Evolutionary conservation across 2,113 vertebrate genomes (phyloP).

Genomic region (Charina bottae): DNA sequence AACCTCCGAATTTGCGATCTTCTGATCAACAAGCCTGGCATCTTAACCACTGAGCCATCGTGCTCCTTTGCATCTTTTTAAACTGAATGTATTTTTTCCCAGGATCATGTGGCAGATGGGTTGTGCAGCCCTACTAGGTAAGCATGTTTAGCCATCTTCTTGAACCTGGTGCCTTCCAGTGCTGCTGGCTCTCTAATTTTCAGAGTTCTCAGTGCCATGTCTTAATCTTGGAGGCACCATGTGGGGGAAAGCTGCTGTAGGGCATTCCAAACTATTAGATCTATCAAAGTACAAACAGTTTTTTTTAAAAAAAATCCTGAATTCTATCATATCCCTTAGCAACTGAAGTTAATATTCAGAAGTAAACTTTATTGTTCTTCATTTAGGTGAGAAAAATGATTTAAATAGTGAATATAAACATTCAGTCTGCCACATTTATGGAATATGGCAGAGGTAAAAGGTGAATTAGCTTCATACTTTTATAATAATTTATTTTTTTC

Average conservation of each 20-base stretch:
- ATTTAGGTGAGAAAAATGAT: constrained; percentile 24
- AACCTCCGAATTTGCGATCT: too few species aligned
- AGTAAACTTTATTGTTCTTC: constrained; percentile 12
- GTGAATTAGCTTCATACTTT: background rate
- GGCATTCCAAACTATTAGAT: constrained; percentile 23
- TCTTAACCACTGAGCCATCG: too few species aligned
- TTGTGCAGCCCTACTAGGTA: background rate
- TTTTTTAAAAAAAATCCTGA: constrained; percentile 58
- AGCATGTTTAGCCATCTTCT: background rate
- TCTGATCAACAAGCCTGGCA: too few species aligned
- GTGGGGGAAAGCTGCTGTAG: background rate
- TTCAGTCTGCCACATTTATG: constrained; percentile 51
- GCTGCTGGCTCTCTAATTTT: background rate
- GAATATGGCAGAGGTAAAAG: constrained; percentile 20
- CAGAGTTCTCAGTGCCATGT: background rate
- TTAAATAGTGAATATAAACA: constrained; percentile 40
- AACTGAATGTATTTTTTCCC: background rate
- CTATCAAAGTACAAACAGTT: constrained; percentile 38
- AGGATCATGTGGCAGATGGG: background rate
- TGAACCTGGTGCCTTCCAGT: background rate
- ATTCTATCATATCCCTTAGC: constrained; percentile 42
- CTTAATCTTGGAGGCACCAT: background rate
- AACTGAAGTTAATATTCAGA: constrained; percentile 54
- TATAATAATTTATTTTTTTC: too few species aligned
- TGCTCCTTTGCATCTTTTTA: background rate